Percentiles rank a stretch among this genome's conserved stretches.
Conservation (phyloP, 2,113 vertebrate species). For the Lasiurus cinereus region DNA sequence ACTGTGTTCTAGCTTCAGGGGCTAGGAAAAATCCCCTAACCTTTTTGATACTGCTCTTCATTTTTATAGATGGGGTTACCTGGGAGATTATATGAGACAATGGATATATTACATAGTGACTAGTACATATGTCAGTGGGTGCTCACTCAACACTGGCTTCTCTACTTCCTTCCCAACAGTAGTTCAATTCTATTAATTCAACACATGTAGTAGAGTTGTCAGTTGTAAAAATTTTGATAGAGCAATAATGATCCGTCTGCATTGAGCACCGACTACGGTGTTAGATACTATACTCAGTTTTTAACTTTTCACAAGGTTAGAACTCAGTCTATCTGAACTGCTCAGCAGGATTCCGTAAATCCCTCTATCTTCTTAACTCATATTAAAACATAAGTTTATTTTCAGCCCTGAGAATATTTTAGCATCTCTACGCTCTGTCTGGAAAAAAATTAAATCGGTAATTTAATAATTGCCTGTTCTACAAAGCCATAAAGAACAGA, state of each 20-base stretch:
- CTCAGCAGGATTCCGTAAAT: neutral
- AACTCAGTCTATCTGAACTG: neutral
- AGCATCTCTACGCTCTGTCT: neutral
- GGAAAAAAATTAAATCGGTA: neutral
- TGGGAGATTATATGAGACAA: neutral
- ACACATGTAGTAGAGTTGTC: neutral
- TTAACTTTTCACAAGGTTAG: neutral
- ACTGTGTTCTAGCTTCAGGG: neutral
- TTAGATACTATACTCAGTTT: neutral
- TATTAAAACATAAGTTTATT: neutral
- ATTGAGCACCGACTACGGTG: neutral
- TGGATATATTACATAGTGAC: neutral
- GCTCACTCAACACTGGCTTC: neutral
- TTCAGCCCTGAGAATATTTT: neutral
- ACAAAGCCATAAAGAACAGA: neutral
- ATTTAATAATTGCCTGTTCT: neutral
- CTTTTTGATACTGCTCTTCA: constrained; percentile 21
- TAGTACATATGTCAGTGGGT: neutral
- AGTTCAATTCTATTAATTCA: neutral
- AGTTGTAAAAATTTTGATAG: neutral
- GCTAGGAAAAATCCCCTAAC: neutral
- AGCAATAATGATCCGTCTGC: neutral
- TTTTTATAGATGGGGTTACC: constrained; percentile 44
- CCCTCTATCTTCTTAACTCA: constrained; percentile 35
- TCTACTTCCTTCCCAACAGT: neutral